Percentiles rank a stretch among this genome's conserved stretches.
phyloP scores from a whole-genome alignment of 2,797 vertebrate species.

The Aratinga solstitialis region DNA sequence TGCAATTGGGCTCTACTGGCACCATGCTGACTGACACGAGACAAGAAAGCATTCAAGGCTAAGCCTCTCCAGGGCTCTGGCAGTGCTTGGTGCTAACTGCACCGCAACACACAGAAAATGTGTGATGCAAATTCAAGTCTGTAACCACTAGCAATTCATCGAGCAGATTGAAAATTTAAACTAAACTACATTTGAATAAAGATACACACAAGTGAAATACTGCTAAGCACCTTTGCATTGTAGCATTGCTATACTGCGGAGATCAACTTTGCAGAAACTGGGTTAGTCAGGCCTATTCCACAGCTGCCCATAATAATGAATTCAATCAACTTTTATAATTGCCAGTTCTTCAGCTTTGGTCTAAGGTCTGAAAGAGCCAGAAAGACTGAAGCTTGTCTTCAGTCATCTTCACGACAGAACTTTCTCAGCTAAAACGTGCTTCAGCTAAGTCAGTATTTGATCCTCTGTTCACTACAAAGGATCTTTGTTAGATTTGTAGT shows the following conservation, averaged over 20 bases:
- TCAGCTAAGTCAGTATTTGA: not conserved
- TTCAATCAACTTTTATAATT: not conserved
- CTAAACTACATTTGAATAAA: slow-evolving; percentile 7
- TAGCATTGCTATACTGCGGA: not conserved
- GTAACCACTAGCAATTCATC: not conserved
- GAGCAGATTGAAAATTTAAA: slow-evolving; percentile 28
- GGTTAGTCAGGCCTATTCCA: not conserved
- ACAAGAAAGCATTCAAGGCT: not conserved
- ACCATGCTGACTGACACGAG: not conserved
- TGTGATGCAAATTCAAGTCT: slow-evolving; percentile 4
- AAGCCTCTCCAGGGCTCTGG: not conserved
- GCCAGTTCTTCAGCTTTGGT: not conserved
- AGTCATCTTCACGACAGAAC: not conserved
- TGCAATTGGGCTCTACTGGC: not conserved
- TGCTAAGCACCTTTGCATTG: slow-evolving; percentile 10
- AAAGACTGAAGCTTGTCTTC: not conserved
- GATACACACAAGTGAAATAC: not conserved
- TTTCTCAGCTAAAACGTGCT: not conserved
- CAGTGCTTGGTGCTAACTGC: not conserved
- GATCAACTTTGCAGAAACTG: not conserved
- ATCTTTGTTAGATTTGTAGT: not conserved
- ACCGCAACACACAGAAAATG: not conserved
- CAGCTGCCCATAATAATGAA: not conserved
- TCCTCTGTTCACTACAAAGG: not conserved
- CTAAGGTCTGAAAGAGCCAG: not conserved